Conservation (phyloP, 2,888 invertebrate species). For the Steromphala cineraria region DNA sequence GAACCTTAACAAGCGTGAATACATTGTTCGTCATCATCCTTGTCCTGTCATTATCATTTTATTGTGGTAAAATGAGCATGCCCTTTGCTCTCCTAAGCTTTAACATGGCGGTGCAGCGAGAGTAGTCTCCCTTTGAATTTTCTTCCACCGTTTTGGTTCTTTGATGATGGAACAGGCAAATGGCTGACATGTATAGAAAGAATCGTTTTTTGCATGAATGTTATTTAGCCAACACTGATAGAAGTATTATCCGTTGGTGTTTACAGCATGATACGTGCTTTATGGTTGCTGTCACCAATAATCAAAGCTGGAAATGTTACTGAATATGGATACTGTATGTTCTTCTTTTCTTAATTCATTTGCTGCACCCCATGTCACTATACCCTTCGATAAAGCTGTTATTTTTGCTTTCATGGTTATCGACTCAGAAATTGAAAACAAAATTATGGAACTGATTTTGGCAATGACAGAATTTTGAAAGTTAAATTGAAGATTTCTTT, state of each 20-base stretch:
- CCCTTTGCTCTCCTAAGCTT: not conserved
- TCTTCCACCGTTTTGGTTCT: not conserved
- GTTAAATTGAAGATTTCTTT: too few species aligned
- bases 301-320: too few species aligned
- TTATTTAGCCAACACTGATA: not conserved
- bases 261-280: too few species aligned
- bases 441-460: too few species aligned
- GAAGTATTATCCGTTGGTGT: too few species aligned
- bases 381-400: not conserved
- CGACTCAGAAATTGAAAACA: too few species aligned
- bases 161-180: too few species aligned
- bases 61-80: constrained; percentile 15
- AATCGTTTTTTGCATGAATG: not conserved
- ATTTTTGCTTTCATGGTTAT: constrained; percentile 4
- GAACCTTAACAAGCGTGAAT: not conserved
- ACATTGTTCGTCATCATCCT: not conserved
- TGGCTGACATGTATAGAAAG: too few species aligned
- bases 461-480: too few species aligned
- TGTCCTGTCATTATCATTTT: not conserved
- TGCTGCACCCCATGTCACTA: not conserved
- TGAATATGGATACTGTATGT: not conserved
- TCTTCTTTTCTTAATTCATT: not conserved
- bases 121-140: not conserved
- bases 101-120: not conserved
- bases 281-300: too few species aligned